phyloP scores from a whole-genome alignment of 2,113 vertebrate species.

The Camarhynchus parvulus region DNA sequence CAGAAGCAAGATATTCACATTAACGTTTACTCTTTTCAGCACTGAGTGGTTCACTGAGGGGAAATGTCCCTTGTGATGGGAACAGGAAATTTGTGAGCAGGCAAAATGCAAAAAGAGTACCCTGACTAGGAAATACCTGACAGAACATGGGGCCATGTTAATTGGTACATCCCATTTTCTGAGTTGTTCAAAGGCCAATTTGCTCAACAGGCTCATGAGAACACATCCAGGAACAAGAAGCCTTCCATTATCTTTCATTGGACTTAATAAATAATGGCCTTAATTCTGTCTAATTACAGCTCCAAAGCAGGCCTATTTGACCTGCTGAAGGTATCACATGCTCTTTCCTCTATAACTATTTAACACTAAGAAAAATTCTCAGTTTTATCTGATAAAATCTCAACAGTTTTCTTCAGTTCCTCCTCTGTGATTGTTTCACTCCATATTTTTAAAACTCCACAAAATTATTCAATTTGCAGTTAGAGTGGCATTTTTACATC shows the following conservation, averaged over 20 bases:
- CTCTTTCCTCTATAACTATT: neutral
- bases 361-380: neutral
- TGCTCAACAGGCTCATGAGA: neutral
- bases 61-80: neutral
- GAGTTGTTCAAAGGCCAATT: neutral
- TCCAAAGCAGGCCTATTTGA: neutral
- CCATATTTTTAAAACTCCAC: neutral
- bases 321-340: neutral
- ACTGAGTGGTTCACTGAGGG: neutral
- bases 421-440: neutral
- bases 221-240: neutral
- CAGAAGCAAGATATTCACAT: neutral
- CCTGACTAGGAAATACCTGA: neutral
- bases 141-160: neutral
- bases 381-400: neutral
- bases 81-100: neutral
- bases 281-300: neutral
- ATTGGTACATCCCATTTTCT: neutral
- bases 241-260: neutral
- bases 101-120: neutral
- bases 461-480: neutral
- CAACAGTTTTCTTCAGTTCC: neutral
- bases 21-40: neutral
- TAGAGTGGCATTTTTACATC: neutral
- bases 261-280: neutral